Evolutionary conservation across 2,113 vertebrate species (phyloP), one percentile per base, ranked within the genome.

Genomic region (Salvelinus alpinus): DNA sequence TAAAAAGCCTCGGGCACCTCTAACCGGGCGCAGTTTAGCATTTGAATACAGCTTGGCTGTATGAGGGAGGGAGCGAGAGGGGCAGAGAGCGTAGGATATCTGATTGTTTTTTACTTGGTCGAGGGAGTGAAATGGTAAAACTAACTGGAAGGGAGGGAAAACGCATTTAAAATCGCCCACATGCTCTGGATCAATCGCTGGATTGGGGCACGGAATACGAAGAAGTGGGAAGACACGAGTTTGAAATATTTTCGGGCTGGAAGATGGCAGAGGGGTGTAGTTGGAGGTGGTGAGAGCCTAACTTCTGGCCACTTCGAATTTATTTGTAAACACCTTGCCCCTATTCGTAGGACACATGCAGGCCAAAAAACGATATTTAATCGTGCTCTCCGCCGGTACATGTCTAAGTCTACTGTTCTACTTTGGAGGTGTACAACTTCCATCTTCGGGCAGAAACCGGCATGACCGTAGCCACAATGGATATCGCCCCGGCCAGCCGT

Each of bases 331-430:
- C 93, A 87, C 91, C 93, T 94, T 87, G 92, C 93, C 90, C 94
- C 94, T 83, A 91, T 90, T 89, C 80, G 85, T 86, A 91, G 96
- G 95, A 97, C 96, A 96, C 96, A 98, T 98, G 97, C 96, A 98
- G 97, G 97, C 97, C 96, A 98, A 98, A 95, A 98, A 98, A 94
- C 96, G 97, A 91, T 98, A 98, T 92, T 94, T 97, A 92, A 95
- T 95, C 92, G 93, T 97, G 94, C 94, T 97, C 86, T 96, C 96
- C 69, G 96, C 94, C 84, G 95, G 95, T 91, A 94, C 93, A 70
- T 95, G 94, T 91, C 91, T 97, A 24, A 90, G 91, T 89, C 94
- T 98, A 75, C 93, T 98, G 89, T 93, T 96, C 83, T 98, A 94
- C 93, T 92, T 98, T 72, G 95, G 95, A 77, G 95, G 94, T 79